phyloP scores from a whole-genome alignment of 2,797 vertebrate genomes.

The Acropternis orthonyx region DNA sequence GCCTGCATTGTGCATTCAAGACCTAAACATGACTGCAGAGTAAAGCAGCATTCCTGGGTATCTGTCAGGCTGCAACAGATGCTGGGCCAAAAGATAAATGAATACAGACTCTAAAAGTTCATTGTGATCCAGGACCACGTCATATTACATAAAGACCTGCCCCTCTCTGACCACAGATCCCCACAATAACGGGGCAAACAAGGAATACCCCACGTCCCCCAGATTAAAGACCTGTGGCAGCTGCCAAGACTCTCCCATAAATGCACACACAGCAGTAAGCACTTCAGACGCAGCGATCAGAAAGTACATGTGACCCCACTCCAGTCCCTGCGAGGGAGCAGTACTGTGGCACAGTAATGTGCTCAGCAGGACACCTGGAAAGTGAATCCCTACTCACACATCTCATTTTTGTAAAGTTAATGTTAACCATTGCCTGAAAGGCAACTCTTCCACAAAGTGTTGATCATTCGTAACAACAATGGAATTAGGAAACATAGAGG shows the following conservation, averaged over 20 bases:
- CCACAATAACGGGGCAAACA: neutral
- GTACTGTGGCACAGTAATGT: neutral
- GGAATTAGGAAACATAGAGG: neutral
- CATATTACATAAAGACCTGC: neutral
- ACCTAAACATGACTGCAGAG: neutral
- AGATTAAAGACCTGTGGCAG: neutral
- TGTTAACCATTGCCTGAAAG: neutral
- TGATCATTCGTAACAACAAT: neutral
- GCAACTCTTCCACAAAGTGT: neutral
- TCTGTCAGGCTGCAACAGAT: neutral
- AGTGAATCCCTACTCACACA: neutral
- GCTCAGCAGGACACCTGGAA: neutral
- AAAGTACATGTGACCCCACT: neutral
- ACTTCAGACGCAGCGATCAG: neutral
- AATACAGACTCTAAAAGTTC: neutral
- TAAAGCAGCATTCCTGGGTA: neutral
- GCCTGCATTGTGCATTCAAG: neutral
- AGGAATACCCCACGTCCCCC: neutral
- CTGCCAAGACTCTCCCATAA: neutral
- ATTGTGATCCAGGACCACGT: neutral
- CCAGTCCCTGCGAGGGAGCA: neutral
- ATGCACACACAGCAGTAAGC: neutral
- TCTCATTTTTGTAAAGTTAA: neutral
- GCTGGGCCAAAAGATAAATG: neutral
- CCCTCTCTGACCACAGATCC: neutral